These are phyloP conservation scores for Deilephila elpenor DNA, from an alignment of 2,888 invertebrate genomes.

Conservation along the genomic window DNA sequence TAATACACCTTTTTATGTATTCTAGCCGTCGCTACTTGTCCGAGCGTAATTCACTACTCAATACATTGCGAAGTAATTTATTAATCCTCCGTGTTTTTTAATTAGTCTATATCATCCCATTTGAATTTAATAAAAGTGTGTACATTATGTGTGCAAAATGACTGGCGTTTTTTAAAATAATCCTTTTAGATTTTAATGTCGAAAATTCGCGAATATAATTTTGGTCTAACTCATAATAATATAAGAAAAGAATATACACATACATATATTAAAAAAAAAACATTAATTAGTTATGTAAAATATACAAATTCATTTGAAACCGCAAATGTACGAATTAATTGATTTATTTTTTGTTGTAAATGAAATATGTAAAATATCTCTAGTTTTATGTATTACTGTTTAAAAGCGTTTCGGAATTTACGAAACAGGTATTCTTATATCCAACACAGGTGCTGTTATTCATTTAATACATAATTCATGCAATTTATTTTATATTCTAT, in stretches of 20 bases:
- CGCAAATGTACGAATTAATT: not conserved
- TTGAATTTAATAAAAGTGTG: no score
- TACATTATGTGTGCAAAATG: no score
- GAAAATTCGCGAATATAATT: no score
- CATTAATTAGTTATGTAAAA: not conserved
- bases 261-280: no score
- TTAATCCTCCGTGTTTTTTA: no score
- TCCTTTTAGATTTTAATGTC: no score
- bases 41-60: not conserved
- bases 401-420: not conserved
- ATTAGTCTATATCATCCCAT: no score
- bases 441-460: not conserved
- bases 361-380: not conserved
- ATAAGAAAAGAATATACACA: not conserved
- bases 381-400: not conserved
- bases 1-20: not conserved
- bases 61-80: not conserved
- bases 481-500: not conserved
- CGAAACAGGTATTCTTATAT: not conserved
- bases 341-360: not conserved
- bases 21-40: not conserved
- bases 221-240: no score
- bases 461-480: constrained; percentile 1
- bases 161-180: no score
- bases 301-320: not conserved